phyloP scores from a whole-genome alignment of 2,113 vertebrate genomes.

The Sturnira hondurensis region DNA sequence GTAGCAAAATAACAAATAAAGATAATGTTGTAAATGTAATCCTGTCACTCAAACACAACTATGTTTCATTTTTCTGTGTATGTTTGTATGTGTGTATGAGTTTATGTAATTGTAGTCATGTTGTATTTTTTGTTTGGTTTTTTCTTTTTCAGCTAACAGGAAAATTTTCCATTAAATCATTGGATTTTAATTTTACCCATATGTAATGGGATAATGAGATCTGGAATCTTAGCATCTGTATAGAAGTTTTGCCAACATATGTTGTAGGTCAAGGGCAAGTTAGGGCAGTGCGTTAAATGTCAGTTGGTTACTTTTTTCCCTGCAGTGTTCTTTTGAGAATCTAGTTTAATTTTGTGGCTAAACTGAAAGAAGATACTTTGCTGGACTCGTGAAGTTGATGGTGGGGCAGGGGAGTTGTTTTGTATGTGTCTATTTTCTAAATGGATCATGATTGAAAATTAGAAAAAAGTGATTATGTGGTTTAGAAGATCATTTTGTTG shows the following conservation, averaged over 20 bases:
- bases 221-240: background rate
- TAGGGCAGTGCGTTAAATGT: background rate
- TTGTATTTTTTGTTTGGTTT: background rate
- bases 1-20: background rate
- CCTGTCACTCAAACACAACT: background rate
- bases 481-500: conserved; percentile 27
- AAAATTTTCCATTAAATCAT: background rate
- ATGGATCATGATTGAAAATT: background rate
- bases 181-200: conserved; percentile 40
- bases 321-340: background rate
- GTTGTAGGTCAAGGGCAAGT: background rate
- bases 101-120: background rate
- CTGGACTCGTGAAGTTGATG: background rate
- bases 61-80: background rate
- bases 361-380: background rate
- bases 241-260: conserved; percentile 20
- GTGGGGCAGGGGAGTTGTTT: background rate
- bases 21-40: background rate
- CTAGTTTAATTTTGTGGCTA: conserved; percentile 6
- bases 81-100: background rate
- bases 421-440: conserved; percentile 2
- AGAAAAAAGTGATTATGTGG: conserved; percentile 4
- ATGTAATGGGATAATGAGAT: background rate
- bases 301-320: background rate
- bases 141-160: background rate